These are phyloP conservation scores for Syngnathus floridae DNA, from an alignment of 2,113 vertebrate genomes.

Conservation along the genomic window DNA sequence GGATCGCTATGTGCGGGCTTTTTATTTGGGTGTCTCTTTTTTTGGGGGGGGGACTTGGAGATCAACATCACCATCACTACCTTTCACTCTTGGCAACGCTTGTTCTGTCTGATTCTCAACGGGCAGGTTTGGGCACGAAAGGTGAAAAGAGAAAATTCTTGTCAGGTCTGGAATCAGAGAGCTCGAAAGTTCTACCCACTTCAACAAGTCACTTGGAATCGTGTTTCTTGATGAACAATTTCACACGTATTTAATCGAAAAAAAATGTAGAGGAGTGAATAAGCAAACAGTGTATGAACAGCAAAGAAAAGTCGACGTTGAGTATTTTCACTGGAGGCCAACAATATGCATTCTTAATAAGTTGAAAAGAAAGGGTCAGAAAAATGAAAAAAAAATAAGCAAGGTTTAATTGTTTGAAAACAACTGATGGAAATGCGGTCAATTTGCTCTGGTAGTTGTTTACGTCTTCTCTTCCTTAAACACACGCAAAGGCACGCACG, in stretches of 20 bases:
- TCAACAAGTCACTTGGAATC: background rate
- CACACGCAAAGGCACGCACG: constrained; percentile 19
- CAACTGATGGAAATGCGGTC: constrained; percentile 42
- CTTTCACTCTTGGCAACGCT: constrained; percentile 7
- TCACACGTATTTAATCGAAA: too few species aligned
- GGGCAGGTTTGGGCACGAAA: constrained; percentile 42
- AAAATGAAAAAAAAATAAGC: background rate
- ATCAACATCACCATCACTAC: constrained; percentile 31
- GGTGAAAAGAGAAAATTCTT: background rate
- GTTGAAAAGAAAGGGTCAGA: background rate
- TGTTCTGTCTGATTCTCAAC: constrained; percentile 23
- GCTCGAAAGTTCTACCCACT: background rate
- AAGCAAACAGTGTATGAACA: background rate
- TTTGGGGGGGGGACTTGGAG: background rate
- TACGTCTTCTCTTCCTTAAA: constrained; percentile 12
- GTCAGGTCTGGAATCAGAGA: background rate
- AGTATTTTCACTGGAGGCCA: background rate
- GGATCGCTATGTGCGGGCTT: background rate
- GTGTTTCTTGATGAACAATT: background rate
- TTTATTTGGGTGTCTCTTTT: background rate
- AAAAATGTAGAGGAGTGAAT: background rate
- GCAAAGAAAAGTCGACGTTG: background rate
- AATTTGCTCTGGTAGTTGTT: constrained; percentile 39
- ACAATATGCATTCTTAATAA: background rate
- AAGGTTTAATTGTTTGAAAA: constrained; percentile 17